These are phyloP conservation scores for Linurgus olivaceus DNA, from an alignment of 2,797 vertebrate genomes.

Conservation along the genomic window DNA sequence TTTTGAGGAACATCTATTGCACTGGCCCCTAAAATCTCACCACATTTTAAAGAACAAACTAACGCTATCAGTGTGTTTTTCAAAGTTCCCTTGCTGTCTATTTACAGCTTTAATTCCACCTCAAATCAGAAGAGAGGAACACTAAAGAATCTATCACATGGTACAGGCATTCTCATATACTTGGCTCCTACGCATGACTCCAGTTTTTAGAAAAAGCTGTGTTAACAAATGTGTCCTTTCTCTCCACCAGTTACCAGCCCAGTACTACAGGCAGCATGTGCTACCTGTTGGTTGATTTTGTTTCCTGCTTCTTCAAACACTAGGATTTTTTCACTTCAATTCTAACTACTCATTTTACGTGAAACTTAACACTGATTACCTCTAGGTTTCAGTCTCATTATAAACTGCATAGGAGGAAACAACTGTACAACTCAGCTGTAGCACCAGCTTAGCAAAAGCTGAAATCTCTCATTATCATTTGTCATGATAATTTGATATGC, in stretches of 20 bases:
- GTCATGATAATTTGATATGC: background rate
- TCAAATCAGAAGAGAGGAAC: background rate
- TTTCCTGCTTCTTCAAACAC: background rate
- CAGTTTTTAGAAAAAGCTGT: background rate
- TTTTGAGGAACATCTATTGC: background rate
- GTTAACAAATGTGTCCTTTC: background rate
- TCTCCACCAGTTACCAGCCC: background rate
- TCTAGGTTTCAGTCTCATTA: background rate
- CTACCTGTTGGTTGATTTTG: background rate
- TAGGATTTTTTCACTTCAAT: background rate
- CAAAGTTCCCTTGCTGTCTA: background rate
- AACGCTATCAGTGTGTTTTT: background rate
- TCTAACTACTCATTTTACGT: background rate
- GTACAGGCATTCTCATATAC: background rate
- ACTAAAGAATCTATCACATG: background rate
- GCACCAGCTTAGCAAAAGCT: background rate
- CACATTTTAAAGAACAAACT: background rate
- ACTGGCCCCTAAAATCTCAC: background rate
- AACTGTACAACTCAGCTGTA: background rate
- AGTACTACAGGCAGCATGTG: background rate
- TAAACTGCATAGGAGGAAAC: background rate
- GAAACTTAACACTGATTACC: background rate
- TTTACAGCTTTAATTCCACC: background rate
- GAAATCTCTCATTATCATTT: background rate
- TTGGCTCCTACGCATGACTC: fast-evolving